Base-by-base conservation (phyloP, 2,888 invertebrate genomes). In the Pyrrhia umbra region DNA sequence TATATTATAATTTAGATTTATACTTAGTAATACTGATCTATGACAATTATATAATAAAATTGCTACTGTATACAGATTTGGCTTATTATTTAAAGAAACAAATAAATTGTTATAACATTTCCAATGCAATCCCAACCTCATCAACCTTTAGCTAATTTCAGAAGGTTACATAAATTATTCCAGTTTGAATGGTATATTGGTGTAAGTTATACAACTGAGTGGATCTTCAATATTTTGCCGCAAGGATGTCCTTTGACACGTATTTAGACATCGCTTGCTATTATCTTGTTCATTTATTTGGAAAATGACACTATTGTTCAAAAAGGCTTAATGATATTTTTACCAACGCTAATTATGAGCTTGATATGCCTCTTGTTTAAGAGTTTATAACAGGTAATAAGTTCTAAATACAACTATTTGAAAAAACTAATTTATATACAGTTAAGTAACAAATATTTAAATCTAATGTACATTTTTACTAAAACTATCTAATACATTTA, bases 21-120 rank as follows among this genome's bases (percentile, higher is more conserved):
- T 55, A 75, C 50, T 55, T 51, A 63, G 34, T 55, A 45, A 54
- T 65, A 68, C 25, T 68, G 52, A 58, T 58, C 60, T 75, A 79
- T 67, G 67, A 76, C 64, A 78, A 68, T 68, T 62, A 58, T 60
- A 50, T 63, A 80, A 78, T 85, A 85, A 82, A 85, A 79, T 79
- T 80, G 75, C 83, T 85, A 80, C 63, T 73, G 63, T 55, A 71
- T 75, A 69, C 56, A 62, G 58, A 55, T 34, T 59, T 68, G 45
- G 45, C 5, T 71, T 68, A 59, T 71, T 73, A 42, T 60, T 61
- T 68, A n/a, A 27, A 9, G 10, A 52, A 55, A 51, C 45, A 13
- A 23, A 9, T 0, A 34, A n/a, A 10, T 10, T 16, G 0, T 6
- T 40, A 2, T 18, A 1, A 5, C 2, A 5, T 30, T 64, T 40